These are phyloP conservation scores for Tachystola acroxantha DNA, from an alignment of 2,888 invertebrate species.

Conservation along the genomic window DNA sequence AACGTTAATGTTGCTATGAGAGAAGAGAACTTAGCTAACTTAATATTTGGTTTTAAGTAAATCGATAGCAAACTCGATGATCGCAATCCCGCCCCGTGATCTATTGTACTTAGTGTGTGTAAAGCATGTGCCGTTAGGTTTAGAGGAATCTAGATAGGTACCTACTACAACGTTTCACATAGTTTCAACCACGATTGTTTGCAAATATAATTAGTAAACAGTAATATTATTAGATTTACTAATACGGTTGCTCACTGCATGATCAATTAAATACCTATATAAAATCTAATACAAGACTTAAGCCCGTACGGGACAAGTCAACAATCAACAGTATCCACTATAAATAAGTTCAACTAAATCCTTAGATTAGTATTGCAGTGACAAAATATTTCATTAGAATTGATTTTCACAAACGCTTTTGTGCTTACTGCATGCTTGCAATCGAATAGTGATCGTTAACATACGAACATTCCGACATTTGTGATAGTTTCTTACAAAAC, in stretches of 20 bases:
- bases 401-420: slow-evolving; percentile 40
- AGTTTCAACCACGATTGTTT: neutral
- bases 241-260: slow-evolving; percentile 17
- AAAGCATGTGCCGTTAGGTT: slow-evolving; percentile 55
- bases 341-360: too few species aligned
- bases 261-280: slow-evolving; percentile 11
- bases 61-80: slow-evolving; percentile 58
- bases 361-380: too few species aligned
- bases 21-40: too few species aligned
- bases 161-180: neutral
- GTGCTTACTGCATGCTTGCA: slow-evolving; percentile 45
- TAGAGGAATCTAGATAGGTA: slow-evolving; percentile 16
- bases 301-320: too few species aligned
- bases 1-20: slow-evolving; percentile 13
- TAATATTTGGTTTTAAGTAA: slow-evolving; percentile 12
- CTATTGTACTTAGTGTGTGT: slow-evolving; percentile 50
- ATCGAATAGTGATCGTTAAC: slow-evolving; percentile 9
- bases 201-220: neutral
- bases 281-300: neutral
- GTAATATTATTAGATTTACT: neutral
- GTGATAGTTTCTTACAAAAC: neutral
- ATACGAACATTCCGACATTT: neutral
- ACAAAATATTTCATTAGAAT: too few species aligned
- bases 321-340: too few species aligned
- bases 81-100: slow-evolving; percentile 67